phyloP scores from a whole-genome alignment of 2,888 invertebrate species.

The Chrysina gloriosa region DNA sequence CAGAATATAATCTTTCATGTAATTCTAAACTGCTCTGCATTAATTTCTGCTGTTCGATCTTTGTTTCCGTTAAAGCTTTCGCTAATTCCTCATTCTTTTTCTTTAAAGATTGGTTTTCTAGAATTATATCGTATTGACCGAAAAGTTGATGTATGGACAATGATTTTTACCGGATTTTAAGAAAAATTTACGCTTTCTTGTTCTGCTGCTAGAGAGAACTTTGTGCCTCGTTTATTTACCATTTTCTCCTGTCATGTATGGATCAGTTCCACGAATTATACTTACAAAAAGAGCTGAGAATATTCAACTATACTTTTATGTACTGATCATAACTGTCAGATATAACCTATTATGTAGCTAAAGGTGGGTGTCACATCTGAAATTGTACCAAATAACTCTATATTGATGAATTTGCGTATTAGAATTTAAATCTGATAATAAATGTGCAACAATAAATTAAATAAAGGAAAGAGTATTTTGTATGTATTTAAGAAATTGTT shows the following conservation, averaged over 20 bases:
- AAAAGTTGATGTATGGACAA: background rate
- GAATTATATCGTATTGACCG: conserved; percentile 9
- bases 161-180: conserved; percentile 7
- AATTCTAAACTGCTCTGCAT: conserved; percentile 15
- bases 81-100: conserved; percentile 44
- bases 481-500: too few relatives aligned
- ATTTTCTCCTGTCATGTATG: background rate
- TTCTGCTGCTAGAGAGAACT: background rate
- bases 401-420: too few relatives aligned
- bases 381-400: too few relatives aligned
- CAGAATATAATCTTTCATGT: background rate
- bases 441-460: too few relatives aligned
- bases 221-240: conserved; percentile 1
- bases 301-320: background rate
- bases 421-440: too few relatives aligned
- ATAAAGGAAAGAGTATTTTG: too few relatives aligned
- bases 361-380: too few relatives aligned
- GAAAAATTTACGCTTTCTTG: background rate
- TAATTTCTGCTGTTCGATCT: conserved; percentile 29
- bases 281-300: too few relatives aligned
- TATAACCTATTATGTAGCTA: background rate
- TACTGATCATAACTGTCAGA: background rate
- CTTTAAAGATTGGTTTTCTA: conserved; percentile 42
- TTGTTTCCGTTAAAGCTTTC: conserved; percentile 42
- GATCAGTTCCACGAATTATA: too few relatives aligned